These are phyloP conservation scores for Alentia gelatinosa DNA, from an alignment of 2,888 invertebrate species.

Conservation along the genomic window DNA sequence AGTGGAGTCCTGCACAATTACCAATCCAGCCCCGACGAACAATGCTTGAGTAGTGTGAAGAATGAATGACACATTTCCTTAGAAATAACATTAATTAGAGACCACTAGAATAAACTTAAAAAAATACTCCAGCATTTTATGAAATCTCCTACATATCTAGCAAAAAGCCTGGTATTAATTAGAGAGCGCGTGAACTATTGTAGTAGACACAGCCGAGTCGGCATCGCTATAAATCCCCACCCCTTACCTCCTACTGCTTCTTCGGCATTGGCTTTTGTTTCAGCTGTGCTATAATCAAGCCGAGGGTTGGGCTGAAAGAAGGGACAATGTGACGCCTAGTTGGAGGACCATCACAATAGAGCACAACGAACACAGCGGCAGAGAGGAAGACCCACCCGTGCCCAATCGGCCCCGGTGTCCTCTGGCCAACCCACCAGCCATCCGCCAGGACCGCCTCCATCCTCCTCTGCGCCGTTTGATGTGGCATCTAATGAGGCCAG, in stretches of 20 bases:
- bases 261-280: not conserved
- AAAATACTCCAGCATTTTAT: no score
- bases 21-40: no score
- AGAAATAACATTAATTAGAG: no score
- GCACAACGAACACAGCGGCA: not conserved
- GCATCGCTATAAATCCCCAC: not conserved
- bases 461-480: not conserved
- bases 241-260: not conserved
- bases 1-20: no score
- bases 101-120: no score
- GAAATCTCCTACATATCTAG: no score
- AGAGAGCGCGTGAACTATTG: no score
- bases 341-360: not conserved
- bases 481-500: conserved; percentile 44
- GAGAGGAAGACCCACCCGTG: not conserved
- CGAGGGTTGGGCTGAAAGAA: not conserved
- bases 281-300: not conserved
- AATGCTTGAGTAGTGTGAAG: no score
- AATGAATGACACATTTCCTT: no score
- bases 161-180: no score
- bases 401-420: not conserved
- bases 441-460: not conserved
- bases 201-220: not conserved
- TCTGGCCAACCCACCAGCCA: not conserved
- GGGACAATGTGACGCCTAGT: not conserved